Percentiles rank a stretch among this genome's conserved stretches.
Evolutionary conservation across 2,797 vertebrate species (phyloP).

Genomic region (Premnoplex brunnescens): DNA sequence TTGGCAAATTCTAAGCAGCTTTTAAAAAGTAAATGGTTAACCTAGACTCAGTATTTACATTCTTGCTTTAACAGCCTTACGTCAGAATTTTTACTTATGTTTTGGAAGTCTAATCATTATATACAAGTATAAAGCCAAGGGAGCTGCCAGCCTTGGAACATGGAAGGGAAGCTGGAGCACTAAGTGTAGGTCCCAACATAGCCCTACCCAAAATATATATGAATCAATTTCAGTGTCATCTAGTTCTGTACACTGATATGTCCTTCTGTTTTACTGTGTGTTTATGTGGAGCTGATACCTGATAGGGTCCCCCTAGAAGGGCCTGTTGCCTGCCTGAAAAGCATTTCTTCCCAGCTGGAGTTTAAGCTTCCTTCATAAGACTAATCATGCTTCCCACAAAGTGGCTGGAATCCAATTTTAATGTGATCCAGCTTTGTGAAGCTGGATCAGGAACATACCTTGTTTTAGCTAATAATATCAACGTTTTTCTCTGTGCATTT

Average conservation of each 20-base stretch:
- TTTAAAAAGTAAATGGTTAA: background rate
- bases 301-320: background rate
- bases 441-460: background rate
- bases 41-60: background rate
- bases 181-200: background rate
- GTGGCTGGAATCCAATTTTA: background rate
- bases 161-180: background rate
- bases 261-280: background rate
- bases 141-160: background rate
- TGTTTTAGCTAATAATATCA: background rate
- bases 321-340: background rate
- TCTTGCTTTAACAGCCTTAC: background rate
- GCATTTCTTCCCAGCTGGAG: background rate
- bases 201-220: background rate
- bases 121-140: background rate
- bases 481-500: background rate
- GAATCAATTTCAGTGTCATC: background rate
- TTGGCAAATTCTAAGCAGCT: background rate
- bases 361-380: background rate
- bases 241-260: accelerated
- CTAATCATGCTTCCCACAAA: background rate
- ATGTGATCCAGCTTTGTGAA: background rate
- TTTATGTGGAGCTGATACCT: background rate
- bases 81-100: background rate
- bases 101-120: background rate